Evolutionary conservation across 2,797 vertebrate genomes (phyloP).

Genomic region (Aythya fuligula): DNA sequence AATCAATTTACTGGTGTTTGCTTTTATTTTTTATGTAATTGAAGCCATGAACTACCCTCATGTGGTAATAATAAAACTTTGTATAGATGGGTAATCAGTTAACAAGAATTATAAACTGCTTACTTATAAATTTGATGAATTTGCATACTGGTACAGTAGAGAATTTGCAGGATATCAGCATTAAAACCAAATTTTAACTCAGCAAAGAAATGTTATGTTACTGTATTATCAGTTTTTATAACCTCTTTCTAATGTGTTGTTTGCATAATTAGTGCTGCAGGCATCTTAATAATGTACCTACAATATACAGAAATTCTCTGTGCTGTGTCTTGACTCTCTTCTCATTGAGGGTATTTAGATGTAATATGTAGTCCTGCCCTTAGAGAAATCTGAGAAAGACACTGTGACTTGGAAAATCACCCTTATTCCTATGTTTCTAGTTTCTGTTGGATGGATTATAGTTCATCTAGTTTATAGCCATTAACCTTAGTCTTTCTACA

Average conservation of each 20-base stretch:
- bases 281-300: background rate
- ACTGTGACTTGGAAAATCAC: background rate
- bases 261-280: background rate
- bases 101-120: background rate
- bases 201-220: background rate
- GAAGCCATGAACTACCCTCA: background rate
- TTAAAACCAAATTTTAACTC: background rate
- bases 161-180: background rate
- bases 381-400: background rate
- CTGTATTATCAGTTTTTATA: background rate
- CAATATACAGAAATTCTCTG: background rate
- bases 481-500: background rate
- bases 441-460: background rate
- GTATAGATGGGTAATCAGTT: background rate
- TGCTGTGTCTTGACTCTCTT: background rate
- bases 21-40: background rate
- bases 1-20: background rate
- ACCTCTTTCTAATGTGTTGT: background rate
- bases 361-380: background rate
- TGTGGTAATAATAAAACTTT: background rate
- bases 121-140: background rate
- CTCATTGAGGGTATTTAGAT: background rate
- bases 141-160: background rate
- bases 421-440: background rate
- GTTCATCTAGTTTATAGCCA: background rate